Evolutionary conservation across 2,797 vertebrate species (phyloP), one percentile per base, ranked within the genome.

Genomic region (Gymnoscopelus braueri): DNA sequence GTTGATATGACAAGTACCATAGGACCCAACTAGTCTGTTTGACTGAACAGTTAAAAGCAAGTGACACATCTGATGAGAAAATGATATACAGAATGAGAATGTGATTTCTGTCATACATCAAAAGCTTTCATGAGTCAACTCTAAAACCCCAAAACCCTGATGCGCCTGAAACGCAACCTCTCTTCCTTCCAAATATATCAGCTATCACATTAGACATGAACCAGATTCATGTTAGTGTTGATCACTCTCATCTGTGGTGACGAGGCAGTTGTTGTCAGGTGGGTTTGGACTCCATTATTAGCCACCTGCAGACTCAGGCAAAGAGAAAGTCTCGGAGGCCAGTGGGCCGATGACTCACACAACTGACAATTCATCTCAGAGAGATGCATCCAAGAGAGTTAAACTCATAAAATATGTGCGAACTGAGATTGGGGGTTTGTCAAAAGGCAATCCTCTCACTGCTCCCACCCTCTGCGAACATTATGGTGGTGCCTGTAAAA

Each of bases 221-320:
- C 19, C 57, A n/a, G 61, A 75, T 52, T 29, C 35, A 60, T 59
- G 39, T 72, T 9, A 4, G 5, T 56, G 54, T 47, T 65, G 53
- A 72, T 73, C 11, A 5, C 15, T 55, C 14, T 78, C 63, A 60
- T 63, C 53, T 61, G 67, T 76, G 68, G 61, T 61, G 44, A 65
- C 58, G 49, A 51, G 50, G 48, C 7, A 3, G 9, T 59, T 63
- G 60, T 57, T 39, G 19, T 66, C 26, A 44, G 23, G 56, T 32
- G 61, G 71, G 44, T 23, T 65, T 26, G 12, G 60, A 51, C 6
- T 47, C 48, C 23, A 49, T 7, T 23, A 49, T 7, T 23, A 8
- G 23, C 23, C 47, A 63, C 47, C 60, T 63, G 60, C 14, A 24
- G 24, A 32, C 11, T 19, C 7, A 23, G 26, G n/a, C 47, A 15